phyloP scores from a whole-genome alignment of 2,888 invertebrate species.

The Cephus pygmeus region DNA sequence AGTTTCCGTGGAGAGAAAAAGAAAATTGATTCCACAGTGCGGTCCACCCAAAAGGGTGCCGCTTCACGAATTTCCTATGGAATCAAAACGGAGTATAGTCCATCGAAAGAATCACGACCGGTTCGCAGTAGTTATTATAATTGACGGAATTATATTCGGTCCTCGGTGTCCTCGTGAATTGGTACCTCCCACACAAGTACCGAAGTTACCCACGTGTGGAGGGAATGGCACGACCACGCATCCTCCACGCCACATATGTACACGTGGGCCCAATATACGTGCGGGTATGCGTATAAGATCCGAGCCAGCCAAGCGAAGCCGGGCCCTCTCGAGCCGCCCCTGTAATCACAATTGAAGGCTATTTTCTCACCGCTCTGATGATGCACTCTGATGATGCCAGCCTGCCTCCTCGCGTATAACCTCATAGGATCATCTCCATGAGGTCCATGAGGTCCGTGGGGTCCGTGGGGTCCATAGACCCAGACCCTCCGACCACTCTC shows the following conservation, averaged over 20 bases:
- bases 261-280: constrained; percentile 21
- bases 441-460: constrained; percentile 17
- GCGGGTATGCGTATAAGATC: constrained; percentile 2
- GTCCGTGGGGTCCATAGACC: constrained; percentile 28
- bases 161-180: neutral
- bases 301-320: constrained; percentile 31
- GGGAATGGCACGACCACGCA: constrained; percentile 19
- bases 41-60: neutral
- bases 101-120: neutral
- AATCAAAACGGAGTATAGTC: neutral
- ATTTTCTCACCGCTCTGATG: constrained; percentile 67
- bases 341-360: constrained; percentile 67
- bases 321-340: constrained; percentile 59
- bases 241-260: constrained; percentile 11
- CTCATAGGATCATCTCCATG: constrained; percentile 58
- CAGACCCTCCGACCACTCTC: constrained; percentile 10
- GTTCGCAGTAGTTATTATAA: neutral
- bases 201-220: neutral
- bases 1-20: neutral
- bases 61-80: neutral
- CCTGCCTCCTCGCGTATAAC: constrained; percentile 47
- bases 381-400: constrained; percentile 64
- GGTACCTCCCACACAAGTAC: neutral
- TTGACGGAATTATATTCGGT: neutral
- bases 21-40: neutral